Evolutionary conservation across 2,797 vertebrate genomes (phyloP), one percentile per base, ranked within the genome.

Genomic region (Bradypodion pumilum): DNA sequence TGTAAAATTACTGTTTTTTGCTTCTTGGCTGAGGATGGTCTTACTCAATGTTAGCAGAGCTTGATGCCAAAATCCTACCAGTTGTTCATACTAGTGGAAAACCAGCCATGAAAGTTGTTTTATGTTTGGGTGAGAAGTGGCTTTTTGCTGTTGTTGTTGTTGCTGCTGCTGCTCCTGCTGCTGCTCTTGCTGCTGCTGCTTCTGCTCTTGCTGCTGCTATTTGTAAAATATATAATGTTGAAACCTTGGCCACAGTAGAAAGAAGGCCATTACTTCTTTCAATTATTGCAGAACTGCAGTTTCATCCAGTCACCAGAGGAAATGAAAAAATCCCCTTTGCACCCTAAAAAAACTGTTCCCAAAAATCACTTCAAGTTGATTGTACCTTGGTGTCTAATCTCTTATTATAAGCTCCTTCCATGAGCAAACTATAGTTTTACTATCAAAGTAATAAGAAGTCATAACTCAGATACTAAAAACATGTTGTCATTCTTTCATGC

Each of bases 341-440:
- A 4, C 5, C 66, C 35, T 5, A 46, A 44, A 59, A 52, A 35
- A 46, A 68, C 15, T 42, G 40, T 65, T 66, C 75, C 25, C 60
- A 75, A 66, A 91, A 85, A 42, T 80, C 80, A 88, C 42, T 44
- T 85, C 79, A 87, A 88, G 88, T 88, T 88, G 83, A 85, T 89
- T 89, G 87, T 81, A 91, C 83, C 92, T 91, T 91, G 82, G 78
- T 63, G 69, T 79, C 21, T 84, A 65, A 76, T 85, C 85, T 76
- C 0, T 56, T 4, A 74, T 60, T 65, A 82, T 76, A 84, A 94
- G 88, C 0, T 0, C 85, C 82, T 93, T 92, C 88, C 90, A 94
- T 89, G 91, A 92, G 90, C 91, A 82, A 79, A 91, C 92, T 76
- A 92, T 78, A 87, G 89, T 84, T 87, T 86, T 87, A 81, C 79